Evolutionary conservation across 2,888 invertebrate genomes (phyloP), one percentile per base, ranked within the genome.

Genomic region (Polyommatus icarus): DNA sequence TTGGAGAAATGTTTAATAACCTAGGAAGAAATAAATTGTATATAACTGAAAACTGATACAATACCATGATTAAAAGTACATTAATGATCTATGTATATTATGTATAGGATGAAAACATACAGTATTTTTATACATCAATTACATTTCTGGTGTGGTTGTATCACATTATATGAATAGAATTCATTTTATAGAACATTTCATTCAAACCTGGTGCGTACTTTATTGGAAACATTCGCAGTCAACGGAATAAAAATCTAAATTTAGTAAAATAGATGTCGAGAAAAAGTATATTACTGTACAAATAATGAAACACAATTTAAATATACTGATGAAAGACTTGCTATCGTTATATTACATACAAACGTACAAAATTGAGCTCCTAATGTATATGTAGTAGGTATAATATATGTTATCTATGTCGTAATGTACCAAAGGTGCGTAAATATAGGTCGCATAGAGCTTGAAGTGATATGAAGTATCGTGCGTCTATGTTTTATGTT

Each of bases 361-460:
- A 77, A 75, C 59, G 61, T 67, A 78, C 76, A 79, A 80, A 80
- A 80, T 78, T 80, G 80, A 80, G 77, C 78, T 78, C 80, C 79
- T 75, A 80, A 80, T 72, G 67, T 80, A 32, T 67, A 67, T 29
- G 29, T 67, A 61, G 61, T 61, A 67, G 61, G 20, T 67, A 78
- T 82, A 46, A 82, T 84, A 80, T 83, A 81, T 80, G 82, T 83
- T 79, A 67, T 82, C 82, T 79, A 77, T 73, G 80, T 83, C 76
- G 78, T 36, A 79, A 50, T 75, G 81, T 86, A 86, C 86, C 87
- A 87, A 88, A 88, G 84, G 86, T 89, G 88, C 86, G 83, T 84
- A 76, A 75, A 73, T 46, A 77, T 79, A 79, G 79, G 76, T 79
- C 81, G 83, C 83, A 85, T 85, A 80, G 67, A 82, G 82, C 83